phyloP scores from a whole-genome alignment of 2,888 invertebrate species.

The Trypoxylon attenuatum region DNA sequence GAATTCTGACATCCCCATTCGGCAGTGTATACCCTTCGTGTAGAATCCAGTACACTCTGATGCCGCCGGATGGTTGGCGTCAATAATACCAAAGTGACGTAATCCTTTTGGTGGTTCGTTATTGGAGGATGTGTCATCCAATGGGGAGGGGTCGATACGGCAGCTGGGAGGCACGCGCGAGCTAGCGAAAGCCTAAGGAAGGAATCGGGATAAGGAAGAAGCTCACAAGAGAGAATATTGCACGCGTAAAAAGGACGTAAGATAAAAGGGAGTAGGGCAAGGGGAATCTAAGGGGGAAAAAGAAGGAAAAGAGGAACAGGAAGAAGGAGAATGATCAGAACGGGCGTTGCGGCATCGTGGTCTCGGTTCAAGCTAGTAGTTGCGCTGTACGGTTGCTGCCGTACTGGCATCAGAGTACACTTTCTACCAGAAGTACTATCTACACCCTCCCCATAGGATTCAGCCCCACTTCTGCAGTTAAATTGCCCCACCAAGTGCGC shows the following conservation, averaged over 20 bases:
- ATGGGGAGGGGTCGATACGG: conserved; percentile 69
- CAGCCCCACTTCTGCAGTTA: not conserved
- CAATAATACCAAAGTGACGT: conserved; percentile 71
- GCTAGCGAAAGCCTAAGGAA: conserved; percentile 38
- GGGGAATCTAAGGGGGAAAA: no score
- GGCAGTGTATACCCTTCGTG: conserved; percentile 26
- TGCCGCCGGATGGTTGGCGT: conserved; percentile 58
- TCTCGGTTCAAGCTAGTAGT: not conserved
- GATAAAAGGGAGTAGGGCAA: not conserved
- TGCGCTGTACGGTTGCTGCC: not conserved
- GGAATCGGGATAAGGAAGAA: not conserved
- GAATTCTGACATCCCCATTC: conserved; percentile 28
- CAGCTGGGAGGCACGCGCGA: conserved; percentile 59
- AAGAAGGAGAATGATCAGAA: not conserved
- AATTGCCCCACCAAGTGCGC: not conserved
- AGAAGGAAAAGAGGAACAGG: not conserved
- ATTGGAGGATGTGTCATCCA: conserved; percentile 72
- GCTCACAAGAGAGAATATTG: not conserved
- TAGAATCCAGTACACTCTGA: conserved; percentile 50
- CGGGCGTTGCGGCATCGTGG: conserved; percentile 40
- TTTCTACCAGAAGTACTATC: not conserved
- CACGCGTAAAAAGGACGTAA: not conserved
- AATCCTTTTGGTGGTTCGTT: conserved; percentile 67
- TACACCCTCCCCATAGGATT: not conserved
- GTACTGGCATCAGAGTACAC: not conserved